Evolutionary conservation across 1,140 invertebrate species (phyloP).

Genomic region (Drosophila busckii): DNA sequence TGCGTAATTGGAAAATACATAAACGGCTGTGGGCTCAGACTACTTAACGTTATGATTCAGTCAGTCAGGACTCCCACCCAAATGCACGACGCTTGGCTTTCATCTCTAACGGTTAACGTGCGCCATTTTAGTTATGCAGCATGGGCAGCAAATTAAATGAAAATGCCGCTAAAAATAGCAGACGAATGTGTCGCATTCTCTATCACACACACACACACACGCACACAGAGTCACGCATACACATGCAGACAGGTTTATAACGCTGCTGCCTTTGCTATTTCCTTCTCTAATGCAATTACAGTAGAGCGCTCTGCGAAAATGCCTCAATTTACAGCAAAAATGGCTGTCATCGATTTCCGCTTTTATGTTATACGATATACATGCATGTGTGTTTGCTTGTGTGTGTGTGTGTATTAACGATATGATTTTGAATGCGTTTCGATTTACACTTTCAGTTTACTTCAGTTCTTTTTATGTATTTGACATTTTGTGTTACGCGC

Average conservation of each 20-base stretch:
- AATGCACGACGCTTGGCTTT: slow-evolving; percentile 5
- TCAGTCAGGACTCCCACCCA: neutral
- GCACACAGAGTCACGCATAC: too few species aligned
- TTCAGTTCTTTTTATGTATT: slow-evolving; percentile 56
- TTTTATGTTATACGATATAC: slow-evolving; percentile 55
- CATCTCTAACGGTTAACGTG: slow-evolving; percentile 43
- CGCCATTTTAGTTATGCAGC: slow-evolving; percentile 66
- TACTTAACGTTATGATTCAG: too few species aligned
- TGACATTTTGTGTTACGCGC: slow-evolving; percentile 65
- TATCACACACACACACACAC: neutral
- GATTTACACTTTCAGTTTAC: slow-evolving; percentile 52
- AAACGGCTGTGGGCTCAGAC: too few species aligned
- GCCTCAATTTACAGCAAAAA: slow-evolving; percentile 73
- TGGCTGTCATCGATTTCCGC: slow-evolving; percentile 74
- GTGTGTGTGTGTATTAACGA: slow-evolving; percentile 44
- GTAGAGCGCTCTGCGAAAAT: slow-evolving; percentile 56
- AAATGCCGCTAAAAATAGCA: slow-evolving; percentile 70
- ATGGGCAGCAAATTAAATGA: slow-evolving; percentile 75
- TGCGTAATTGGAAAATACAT: slow-evolving; percentile 72
- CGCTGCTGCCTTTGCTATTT: too few species aligned
- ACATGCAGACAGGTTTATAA: too few species aligned
- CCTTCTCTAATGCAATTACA: slow-evolving; percentile 57
- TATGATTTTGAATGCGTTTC: slow-evolving; percentile 57
- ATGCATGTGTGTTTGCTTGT: slow-evolving; percentile 5
- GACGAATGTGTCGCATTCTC: slow-evolving; percentile 49